phyloP scores from a whole-genome alignment of 2,113 vertebrate species.

The Nestor notabilis region DNA sequence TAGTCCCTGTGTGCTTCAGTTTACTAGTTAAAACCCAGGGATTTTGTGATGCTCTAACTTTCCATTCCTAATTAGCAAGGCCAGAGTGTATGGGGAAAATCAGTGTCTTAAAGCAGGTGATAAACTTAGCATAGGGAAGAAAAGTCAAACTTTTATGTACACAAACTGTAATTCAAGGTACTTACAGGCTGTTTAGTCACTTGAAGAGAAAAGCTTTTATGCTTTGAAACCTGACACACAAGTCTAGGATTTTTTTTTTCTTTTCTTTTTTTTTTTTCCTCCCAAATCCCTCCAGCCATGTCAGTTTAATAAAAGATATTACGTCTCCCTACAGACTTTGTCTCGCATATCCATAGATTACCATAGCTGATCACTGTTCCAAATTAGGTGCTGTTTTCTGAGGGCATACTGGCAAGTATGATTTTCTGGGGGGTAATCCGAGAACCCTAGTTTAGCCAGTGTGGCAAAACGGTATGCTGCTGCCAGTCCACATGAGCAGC shows the following conservation, averaged over 20 bases:
- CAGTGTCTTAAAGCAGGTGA: neutral
- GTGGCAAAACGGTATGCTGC: neutral
- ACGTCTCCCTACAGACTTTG: neutral
- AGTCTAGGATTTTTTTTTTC: neutral
- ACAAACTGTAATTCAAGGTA: neutral
- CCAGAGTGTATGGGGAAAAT: neutral
- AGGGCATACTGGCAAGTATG: neutral
- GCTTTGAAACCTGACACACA: slow-evolving; percentile 13
- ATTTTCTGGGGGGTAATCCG: slow-evolving; percentile 10
- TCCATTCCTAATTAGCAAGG: neutral
- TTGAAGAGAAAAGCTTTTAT: slow-evolving; percentile 6
- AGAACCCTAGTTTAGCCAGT: neutral
- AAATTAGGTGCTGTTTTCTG: slow-evolving; percentile 41
- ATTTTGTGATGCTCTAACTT: neutral
- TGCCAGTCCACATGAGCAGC: slow-evolving; percentile 35
- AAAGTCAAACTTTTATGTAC: neutral
- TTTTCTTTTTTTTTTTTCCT: rapidly evolving
- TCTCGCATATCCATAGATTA: neutral
- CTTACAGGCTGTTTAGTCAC: neutral
- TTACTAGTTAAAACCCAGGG: neutral
- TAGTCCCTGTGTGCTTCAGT: neutral
- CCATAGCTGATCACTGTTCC: neutral
- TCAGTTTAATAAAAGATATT: slow-evolving; percentile 22
- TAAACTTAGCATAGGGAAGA: neutral
- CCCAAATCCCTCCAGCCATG: neutral